phyloP scores from a whole-genome alignment of 37 sponge, comb jelly and placozoan species.

The Beroe forskalii region DNA sequence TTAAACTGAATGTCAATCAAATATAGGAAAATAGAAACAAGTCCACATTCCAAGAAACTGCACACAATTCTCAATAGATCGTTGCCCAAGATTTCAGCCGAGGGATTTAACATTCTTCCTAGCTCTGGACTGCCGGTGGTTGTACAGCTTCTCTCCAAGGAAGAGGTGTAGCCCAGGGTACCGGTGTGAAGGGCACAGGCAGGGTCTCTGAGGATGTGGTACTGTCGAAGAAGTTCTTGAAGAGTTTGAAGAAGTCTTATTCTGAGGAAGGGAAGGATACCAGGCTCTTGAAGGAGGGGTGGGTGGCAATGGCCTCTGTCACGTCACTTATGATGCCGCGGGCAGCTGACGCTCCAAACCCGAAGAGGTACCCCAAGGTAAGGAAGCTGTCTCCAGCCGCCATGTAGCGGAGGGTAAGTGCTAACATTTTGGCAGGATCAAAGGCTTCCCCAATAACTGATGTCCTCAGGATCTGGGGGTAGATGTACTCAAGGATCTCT shows the following conservation, averaged over 20 bases:
- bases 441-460: not conserved
- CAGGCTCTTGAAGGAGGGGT: not conserved
- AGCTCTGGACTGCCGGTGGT: slow-evolving; percentile 68
- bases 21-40: no score
- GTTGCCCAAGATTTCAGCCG: no score
- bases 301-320: not conserved
- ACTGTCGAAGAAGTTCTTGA: no score
- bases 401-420: not conserved
- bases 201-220: slow-evolving; percentile 69
- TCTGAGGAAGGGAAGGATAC: no score
- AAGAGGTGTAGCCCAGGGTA: slow-evolving; percentile 15
- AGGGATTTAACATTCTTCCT: slow-evolving; percentile 70
- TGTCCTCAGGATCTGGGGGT: not conserved
- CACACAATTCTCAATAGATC: no score
- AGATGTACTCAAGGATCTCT: not conserved
- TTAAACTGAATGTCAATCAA: no score
- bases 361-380: not conserved
- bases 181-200: slow-evolving; percentile 67
- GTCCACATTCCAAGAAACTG: no score
- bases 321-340: no score
- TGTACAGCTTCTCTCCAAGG: slow-evolving; percentile 41
- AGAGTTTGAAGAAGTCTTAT: no score
- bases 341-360: no score
- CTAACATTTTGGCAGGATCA: not conserved
- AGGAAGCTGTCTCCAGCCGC: not conserved